Evolutionary conservation across 92 coral and sea anemone species (phyloP).

Genomic region (Muricea muricata): DNA sequence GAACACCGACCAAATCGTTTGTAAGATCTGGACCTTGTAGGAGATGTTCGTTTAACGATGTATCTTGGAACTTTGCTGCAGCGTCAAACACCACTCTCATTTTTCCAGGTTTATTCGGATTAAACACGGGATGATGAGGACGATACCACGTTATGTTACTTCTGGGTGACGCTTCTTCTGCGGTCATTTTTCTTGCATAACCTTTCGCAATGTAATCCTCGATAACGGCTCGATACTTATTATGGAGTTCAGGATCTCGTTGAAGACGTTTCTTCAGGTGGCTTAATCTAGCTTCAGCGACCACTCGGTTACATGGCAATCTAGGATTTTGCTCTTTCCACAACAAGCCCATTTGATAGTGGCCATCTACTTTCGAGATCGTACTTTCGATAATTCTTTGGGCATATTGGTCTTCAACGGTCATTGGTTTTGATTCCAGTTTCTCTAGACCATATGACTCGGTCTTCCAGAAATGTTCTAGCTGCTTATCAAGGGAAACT

Average conservation of each 20-base stretch:
- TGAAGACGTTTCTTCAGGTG: conserved; percentile 59
- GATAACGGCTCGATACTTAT: conserved; percentile 61
- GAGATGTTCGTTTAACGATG: conserved; percentile 61
- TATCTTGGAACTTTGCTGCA: conserved; percentile 60
- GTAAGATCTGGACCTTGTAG: conserved; percentile 70
- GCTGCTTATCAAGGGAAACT: conserved; percentile 56
- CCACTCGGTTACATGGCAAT: conserved; percentile 58
- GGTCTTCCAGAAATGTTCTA: conserved; percentile 65
- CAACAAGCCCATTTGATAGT: conserved; percentile 65
- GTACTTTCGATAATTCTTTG: conserved; percentile 40
- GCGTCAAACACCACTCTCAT: conserved; percentile 75
- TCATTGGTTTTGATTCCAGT: conserved; percentile 24
- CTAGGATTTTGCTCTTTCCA: conserved; percentile 51
- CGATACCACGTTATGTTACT: conserved; percentile 55
- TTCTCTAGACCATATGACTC: conserved; percentile 50
- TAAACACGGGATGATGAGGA: conserved; percentile 66
- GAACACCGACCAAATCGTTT: conserved; percentile 66
- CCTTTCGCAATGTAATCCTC: conserved; percentile 58
- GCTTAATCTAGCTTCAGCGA: conserved; percentile 67
- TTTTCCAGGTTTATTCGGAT: conserved; percentile 66
- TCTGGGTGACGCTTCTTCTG: conserved; percentile 48
- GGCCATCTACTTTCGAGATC: conserved; percentile 46
- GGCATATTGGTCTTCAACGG: conserved; percentile 44
- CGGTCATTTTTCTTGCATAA: conserved; percentile 56
- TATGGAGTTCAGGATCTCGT: conserved; percentile 53